phyloP scores from a whole-genome alignment of 2,888 invertebrate genomes.

The Amorpha juglandis region DNA sequence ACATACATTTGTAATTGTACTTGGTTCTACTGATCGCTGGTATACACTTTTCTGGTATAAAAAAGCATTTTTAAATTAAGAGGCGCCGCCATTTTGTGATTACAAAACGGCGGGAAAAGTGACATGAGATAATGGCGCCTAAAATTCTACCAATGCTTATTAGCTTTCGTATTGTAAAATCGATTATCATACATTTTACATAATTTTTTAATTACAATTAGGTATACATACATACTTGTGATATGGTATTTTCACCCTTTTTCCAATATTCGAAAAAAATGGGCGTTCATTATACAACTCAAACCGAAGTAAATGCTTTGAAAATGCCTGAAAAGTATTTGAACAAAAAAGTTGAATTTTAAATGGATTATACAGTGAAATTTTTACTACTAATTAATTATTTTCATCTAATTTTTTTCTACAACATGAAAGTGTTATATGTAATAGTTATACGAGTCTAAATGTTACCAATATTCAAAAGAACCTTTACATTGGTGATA shows the following conservation, averaged over 20 bases:
- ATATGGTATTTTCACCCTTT: conserved; percentile 77
- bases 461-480: conserved; percentile 72
- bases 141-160: conserved; percentile 9
- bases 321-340: conserved; percentile 47
- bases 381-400: conserved; percentile 40
- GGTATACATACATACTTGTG: conserved; percentile 75
- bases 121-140: conserved; percentile 23
- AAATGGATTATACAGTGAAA: conserved; percentile 42
- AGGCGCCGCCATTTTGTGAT: conserved; percentile 4
- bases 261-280: conserved; percentile 37
- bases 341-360: conserved; percentile 30
- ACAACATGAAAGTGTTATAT: conserved; percentile 81
- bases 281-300: conserved; percentile 31
- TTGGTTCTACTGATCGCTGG: conserved; percentile 25
- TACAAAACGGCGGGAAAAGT: conserved; percentile 17
- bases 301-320: conserved; percentile 49
- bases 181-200: conserved; percentile 62
- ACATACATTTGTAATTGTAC: conserved; percentile 29
- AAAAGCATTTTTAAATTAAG: not conserved
- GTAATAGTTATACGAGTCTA: conserved; percentile 54
- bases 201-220: conserved; percentile 58
- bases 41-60: conserved; percentile 22
- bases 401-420: conserved; percentile 65
- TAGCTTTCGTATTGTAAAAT: conserved; percentile 49
- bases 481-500: conserved; percentile 69